These are phyloP conservation scores for Drosophila siamana DNA, from an alignment of 2,888 invertebrate species.

Conservation along the genomic window DNA sequence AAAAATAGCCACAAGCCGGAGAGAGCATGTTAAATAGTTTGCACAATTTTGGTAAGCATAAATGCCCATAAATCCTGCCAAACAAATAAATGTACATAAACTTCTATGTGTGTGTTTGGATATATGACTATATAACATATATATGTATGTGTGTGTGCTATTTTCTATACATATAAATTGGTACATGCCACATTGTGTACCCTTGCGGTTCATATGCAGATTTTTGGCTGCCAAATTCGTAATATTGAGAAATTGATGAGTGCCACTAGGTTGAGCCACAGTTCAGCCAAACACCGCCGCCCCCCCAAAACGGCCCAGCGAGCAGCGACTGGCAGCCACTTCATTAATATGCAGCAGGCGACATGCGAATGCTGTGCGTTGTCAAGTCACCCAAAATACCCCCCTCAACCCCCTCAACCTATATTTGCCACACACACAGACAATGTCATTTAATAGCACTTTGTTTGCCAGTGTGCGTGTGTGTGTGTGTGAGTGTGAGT, in stretches of 20 bases:
- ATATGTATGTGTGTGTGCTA: constrained; percentile 3
- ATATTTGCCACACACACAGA: constrained; percentile 39
- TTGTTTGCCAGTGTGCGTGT: constrained; percentile 1
- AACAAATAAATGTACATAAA: constrained; percentile 19
- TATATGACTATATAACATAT: too few relatives aligned
- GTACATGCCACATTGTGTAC: constrained; percentile 14
- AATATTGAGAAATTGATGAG: constrained; percentile 79
- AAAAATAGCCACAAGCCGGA: constrained; percentile 6
- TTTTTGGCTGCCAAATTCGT: constrained; percentile 56
- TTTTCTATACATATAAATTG: constrained; percentile 15
- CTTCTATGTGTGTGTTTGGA: constrained; percentile 3
- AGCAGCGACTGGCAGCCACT: constrained; percentile 52
- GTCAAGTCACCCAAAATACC: constrained; percentile 46
- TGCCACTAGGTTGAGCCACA: constrained; percentile 24
- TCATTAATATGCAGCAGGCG: constrained; percentile 77
- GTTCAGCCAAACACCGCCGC: background rate
- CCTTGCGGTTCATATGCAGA: constrained; percentile 67
- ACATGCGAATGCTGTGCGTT: constrained; percentile 66
- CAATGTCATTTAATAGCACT: constrained; percentile 37
- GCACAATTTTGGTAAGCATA: constrained; percentile 66
- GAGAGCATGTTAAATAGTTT: constrained; percentile 66
- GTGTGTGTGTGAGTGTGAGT: constrained; percentile 25
- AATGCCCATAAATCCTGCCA: constrained; percentile 19
- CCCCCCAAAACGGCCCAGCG: background rate
- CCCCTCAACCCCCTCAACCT: constrained; percentile 20